These are phyloP conservation scores for Centruroides vittatus DNA, from an alignment of 1,140 invertebrate genomes.

Conservation along the genomic window DNA sequence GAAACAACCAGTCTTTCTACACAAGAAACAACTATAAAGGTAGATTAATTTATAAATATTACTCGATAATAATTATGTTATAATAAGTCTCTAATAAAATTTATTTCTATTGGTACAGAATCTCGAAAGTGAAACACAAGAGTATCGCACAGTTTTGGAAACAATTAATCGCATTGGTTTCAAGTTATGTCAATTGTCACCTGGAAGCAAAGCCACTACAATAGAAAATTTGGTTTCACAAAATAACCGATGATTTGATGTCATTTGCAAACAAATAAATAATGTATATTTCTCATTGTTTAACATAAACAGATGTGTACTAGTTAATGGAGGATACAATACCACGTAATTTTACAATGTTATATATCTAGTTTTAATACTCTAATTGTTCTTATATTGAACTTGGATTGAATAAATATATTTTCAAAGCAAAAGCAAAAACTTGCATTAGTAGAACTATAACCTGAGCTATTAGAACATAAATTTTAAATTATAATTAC, in stretches of 20 bases:
- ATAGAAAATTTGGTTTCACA: conserved; percentile 81
- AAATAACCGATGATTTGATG: conserved; percentile 84
- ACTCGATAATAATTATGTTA: too few relatives aligned
- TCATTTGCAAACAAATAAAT: conserved; percentile 70
- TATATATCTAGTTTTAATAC: too few relatives aligned
- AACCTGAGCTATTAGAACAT: too few relatives aligned
- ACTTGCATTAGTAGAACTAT: too few relatives aligned
- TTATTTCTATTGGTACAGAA: conserved; percentile 25
- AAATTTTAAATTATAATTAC: conserved; percentile 5
- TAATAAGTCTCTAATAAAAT: neutral
- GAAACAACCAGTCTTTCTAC: conserved; percentile 35
- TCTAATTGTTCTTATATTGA: too few relatives aligned
- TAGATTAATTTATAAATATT: too few relatives aligned
- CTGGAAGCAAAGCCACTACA: conserved; percentile 71
- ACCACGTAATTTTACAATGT: too few relatives aligned
- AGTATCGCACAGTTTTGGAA: conserved; percentile 73
- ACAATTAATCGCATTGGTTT: conserved; percentile 77
- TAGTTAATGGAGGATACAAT: too few relatives aligned
- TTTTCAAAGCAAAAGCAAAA: too few relatives aligned
- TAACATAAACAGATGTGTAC: too few relatives aligned
- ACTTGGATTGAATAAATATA: too few relatives aligned
- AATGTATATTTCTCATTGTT: too few relatives aligned
- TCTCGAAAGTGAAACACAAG: conserved; percentile 58
- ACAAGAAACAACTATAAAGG: conserved; percentile 23
- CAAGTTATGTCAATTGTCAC: conserved; percentile 77